Conservation (phyloP, 1,140 invertebrate species). For the Pseudomyrmex gracilis region DNA sequence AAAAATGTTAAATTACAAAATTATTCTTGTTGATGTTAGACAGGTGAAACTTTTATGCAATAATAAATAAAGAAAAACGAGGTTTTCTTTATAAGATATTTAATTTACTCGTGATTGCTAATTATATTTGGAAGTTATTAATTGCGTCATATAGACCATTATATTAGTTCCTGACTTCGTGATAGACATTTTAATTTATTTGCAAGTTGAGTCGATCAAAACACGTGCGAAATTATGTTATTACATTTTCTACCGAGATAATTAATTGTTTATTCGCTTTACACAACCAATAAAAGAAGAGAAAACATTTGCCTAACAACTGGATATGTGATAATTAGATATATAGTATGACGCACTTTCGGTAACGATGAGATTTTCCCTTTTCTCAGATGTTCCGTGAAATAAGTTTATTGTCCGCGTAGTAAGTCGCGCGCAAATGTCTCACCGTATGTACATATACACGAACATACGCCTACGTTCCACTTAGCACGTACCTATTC, state of each 20-base stretch:
- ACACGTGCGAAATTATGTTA: no score
- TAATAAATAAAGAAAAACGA: background rate
- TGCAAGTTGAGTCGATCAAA: no score
- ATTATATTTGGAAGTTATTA: no score
- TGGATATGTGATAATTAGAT: background rate
- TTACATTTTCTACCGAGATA: background rate
- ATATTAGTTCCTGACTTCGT: no score
- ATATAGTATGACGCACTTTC: background rate
- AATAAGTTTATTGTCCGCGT: conserved; percentile 42
- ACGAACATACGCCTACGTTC: background rate
- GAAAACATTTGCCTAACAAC: conserved; percentile 12
- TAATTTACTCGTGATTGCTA: no score
- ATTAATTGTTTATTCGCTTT: background rate
- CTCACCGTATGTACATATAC: background rate
- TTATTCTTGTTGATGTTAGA: no score
- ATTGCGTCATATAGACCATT: no score
- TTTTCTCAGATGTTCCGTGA: conserved; percentile 39
- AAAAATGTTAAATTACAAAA: background rate
- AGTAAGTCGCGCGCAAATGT: background rate
- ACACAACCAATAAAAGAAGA: background rate
- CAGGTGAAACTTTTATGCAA: background rate
- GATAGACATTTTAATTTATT: no score
- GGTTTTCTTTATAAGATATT: background rate
- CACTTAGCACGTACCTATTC: conserved; percentile 1
- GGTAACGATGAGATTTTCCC: background rate